These are phyloP conservation scores for Solenodon paradoxus DNA, from an alignment of 2,113 vertebrate genomes.

Conservation along the genomic window DNA sequence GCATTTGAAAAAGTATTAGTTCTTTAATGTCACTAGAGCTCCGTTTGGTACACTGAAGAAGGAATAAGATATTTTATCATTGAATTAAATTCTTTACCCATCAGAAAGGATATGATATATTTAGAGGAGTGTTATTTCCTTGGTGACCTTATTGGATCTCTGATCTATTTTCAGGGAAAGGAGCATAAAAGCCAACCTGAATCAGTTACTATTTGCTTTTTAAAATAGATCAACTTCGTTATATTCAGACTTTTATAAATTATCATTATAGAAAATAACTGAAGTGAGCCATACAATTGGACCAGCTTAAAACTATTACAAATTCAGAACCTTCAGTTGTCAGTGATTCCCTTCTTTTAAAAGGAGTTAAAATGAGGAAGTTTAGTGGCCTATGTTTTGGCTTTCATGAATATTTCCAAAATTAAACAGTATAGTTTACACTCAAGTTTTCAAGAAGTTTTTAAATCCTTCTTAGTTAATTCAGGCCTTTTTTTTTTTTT, in stretches of 20 bases:
- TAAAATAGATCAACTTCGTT: conserved; percentile 24
- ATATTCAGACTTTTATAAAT: background rate
- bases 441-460: background rate
- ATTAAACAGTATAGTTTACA: background rate
- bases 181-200: conserved; percentile 11
- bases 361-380: background rate
- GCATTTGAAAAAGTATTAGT: background rate
- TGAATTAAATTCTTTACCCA: conserved; percentile 12
- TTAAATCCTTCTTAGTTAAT: background rate
- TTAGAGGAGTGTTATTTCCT: background rate
- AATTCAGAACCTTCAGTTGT: background rate
- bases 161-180: conserved; percentile 31
- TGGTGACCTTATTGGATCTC: conserved; percentile 38
- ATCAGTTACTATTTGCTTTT: conserved; percentile 33
- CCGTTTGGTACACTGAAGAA: background rate
- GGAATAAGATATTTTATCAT: background rate
- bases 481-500: background rate
- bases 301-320: background rate
- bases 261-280: conserved; percentile 2
- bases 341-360: conserved; percentile 7
- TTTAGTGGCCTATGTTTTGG: background rate
- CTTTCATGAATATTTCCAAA: background rate
- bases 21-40: background rate
- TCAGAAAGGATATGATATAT: conserved; percentile 27
- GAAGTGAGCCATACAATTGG: background rate